Base-by-base conservation (phyloP, 2,113 vertebrate species). In the Ivindomyrus marchei region DNA sequence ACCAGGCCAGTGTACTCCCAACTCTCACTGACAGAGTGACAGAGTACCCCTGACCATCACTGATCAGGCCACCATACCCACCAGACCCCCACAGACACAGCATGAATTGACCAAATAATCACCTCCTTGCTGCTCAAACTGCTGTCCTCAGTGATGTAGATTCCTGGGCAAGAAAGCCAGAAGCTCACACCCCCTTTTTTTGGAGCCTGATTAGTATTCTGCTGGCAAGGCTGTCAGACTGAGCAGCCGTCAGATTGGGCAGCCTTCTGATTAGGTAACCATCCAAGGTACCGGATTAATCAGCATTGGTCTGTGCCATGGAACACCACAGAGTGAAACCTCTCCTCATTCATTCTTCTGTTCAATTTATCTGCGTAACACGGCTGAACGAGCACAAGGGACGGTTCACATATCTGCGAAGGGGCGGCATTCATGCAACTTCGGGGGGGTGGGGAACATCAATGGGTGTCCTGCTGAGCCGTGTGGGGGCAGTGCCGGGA, bases 191-290 rank as follows among this genome's bases (percentile, higher is more conserved):
- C 49, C 46, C 24, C 11, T 27, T 17, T 46, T 85, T 27, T 53
- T 87, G n/a, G 13, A 15, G n/a, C 49, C 10, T 42, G 17, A 80
- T 89, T 70, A 80, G 70, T 77, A 89, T 89, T 80, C 88, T 24
- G 31, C 66, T 24, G 46, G n/a, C 88, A 52, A 21, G 70, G 70
- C 46, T 3, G 21, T n/a, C 8, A n/a, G 24, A 66, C 58, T 66
- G 56, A n/a, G 56, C 56, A 58, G 56, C 21, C 56, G 0, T 62
- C 24, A 3, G 58, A 62, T n/a, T 62, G 62, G 62, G 62, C 62
- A 70, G 62, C n/a, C 46, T 2, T 77, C 49, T 11, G 66, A 80
- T n/a, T 50, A 13, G 70, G 47, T 47, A 46, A 17, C 45, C 9
- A 24, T 85, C 66, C 70, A 53, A 70, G 47, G 17, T 24, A 49